Evolutionary conservation across 2,888 invertebrate genomes (phyloP), one percentile per base, ranked within the genome.

Genomic region (Pollenia angustigena): DNA sequence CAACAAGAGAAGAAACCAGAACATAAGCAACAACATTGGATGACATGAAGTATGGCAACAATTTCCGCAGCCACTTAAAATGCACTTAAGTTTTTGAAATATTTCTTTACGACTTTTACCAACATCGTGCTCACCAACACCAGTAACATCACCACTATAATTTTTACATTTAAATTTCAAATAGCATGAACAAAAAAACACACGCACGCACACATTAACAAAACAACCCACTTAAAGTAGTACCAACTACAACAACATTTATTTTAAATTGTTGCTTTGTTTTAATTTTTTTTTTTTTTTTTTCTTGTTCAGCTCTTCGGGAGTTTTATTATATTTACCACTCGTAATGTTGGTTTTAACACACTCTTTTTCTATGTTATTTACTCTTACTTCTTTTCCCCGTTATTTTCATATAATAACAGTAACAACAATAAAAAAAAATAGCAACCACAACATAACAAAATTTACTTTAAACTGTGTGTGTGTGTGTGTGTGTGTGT

Each of bases 31-130:
- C 60, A 72, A 68, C 84, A 74, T 32, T 82, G 75, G 58, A 56
- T 84, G 74, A 75, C 78, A 74, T 79, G 62, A 80, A 80, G 79
- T 82, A 86, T 80, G 82, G 82, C 79, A 82, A 75, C 86, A 82
- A 86, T 87, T 85, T 85, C 82, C 85, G 85, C 85, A 83, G 87
- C 87, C 85, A 87, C 87, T 87, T 87, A 87, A 85, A 87, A 85
- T 85, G 87, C 87, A 87, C 87, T 87, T 87, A 76, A 85, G 72
- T 80, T 80, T 76, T 64, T 75, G 69, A 79, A 85, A 74, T 79
- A 74, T 79, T 85, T 84, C 79, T 79, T 66, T 66, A 58, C 64
- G 58, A 68, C 68, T 75, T 60, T 60, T 44, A 75, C 75, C 75
- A 52, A 54, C 71, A 54, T 9, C 54, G 16, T 54, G 42, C 79